Evolutionary conservation across 1,140 invertebrate species (phyloP).

Genomic region (Drosophila ohnishii): DNA sequence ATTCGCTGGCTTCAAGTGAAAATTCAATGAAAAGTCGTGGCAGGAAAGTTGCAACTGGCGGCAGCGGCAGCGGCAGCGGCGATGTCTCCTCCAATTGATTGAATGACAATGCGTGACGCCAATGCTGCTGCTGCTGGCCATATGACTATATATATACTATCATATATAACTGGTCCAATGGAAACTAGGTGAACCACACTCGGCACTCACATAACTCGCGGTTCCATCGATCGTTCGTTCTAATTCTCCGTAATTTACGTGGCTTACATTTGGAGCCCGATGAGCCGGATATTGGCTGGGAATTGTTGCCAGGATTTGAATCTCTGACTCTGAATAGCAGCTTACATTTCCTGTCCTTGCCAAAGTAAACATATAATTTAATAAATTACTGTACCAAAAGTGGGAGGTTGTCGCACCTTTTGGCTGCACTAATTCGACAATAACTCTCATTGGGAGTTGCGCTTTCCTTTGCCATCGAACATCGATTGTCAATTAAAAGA

Average conservation of each 20-base stretch:
- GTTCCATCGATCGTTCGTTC: slow-evolving; percentile 64
- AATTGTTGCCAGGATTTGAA: slow-evolving; percentile 37
- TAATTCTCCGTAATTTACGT: slow-evolving; percentile 77
- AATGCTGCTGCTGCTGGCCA: slow-evolving; percentile 8
- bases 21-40: slow-evolving; percentile 75
- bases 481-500: slow-evolving; percentile 55
- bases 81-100: slow-evolving; percentile 66
- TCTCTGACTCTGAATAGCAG: slow-evolving; percentile 18
- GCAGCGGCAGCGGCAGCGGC: slow-evolving; percentile 1
- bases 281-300: slow-evolving; percentile 63
- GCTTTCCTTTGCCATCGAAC: slow-evolving; percentile 14
- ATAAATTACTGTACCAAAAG: slow-evolving; percentile 1
- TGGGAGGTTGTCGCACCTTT: slow-evolving; percentile 29
- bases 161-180: slow-evolving; percentile 51
- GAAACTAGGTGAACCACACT: slow-evolving; percentile 76
- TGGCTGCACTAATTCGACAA: slow-evolving; percentile 32
- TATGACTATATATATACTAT: slow-evolving; percentile 9
- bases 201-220: slow-evolving; percentile 50
- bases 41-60: slow-evolving; percentile 29
- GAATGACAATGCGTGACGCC: slow-evolving; percentile 71
- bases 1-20: slow-evolving; percentile 52
- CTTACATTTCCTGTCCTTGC: slow-evolving; percentile 25
- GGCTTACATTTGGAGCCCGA: slow-evolving; percentile 53
- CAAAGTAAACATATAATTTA: slow-evolving; percentile 6
- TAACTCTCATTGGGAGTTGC: slow-evolving; percentile 22